phyloP scores from a whole-genome alignment of 2,888 invertebrate species.

The Ferrisia virgata region DNA sequence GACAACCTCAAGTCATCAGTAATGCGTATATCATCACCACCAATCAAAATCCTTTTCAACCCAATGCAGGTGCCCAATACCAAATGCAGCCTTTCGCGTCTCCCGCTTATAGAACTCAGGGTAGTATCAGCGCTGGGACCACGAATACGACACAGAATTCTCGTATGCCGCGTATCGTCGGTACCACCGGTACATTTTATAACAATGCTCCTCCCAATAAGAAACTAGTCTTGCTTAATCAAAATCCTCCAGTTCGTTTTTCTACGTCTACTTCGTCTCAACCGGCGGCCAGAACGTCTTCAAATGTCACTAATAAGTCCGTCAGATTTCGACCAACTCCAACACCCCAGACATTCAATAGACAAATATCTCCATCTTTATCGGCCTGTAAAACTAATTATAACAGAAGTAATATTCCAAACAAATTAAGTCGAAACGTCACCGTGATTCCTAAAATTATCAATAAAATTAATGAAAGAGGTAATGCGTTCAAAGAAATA shows the following conservation, averaged over 20 bases:
- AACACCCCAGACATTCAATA: background rate
- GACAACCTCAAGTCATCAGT: background rate
- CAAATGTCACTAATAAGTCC: background rate
- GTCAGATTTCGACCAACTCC: background rate
- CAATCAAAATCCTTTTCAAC: background rate
- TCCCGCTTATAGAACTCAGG: background rate
- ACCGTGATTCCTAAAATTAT: constrained; percentile 1
- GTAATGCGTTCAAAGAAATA: constrained; percentile 30
- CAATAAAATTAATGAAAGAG: background rate
- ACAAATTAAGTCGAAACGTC: background rate
- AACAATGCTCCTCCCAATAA: background rate
- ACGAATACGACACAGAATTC: background rate
- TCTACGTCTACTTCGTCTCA: background rate
- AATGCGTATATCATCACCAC: background rate
- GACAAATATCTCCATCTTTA: background rate
- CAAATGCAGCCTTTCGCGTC: background rate
- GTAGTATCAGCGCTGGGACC: no score
- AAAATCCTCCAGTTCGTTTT: background rate
- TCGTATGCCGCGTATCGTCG: background rate
- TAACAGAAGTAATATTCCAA: background rate
- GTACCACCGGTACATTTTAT: background rate
- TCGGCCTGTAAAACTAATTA: background rate
- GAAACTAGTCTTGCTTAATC: background rate
- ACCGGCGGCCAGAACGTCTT: background rate
- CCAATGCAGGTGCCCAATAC: background rate